phyloP scores from a whole-genome alignment of 2,113 vertebrate species.

The Fulmarus glacialis region DNA sequence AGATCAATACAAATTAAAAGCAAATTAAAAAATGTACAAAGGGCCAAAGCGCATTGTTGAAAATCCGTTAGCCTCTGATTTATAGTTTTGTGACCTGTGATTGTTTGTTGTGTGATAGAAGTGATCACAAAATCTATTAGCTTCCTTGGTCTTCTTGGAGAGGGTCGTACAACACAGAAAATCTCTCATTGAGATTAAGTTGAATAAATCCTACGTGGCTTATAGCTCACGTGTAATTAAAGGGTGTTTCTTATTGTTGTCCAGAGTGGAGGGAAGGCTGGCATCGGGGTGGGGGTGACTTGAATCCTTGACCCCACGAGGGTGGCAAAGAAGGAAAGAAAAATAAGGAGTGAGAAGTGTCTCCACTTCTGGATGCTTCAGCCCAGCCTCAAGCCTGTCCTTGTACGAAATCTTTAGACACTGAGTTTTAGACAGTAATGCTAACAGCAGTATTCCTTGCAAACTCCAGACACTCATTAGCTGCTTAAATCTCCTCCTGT shows the following conservation, averaged over 20 bases:
- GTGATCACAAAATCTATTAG: constrained; percentile 14
- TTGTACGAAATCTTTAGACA: neutral
- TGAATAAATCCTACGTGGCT: neutral
- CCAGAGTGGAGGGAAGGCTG: neutral
- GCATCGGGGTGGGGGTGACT: too few relatives aligned
- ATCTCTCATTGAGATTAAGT: neutral
- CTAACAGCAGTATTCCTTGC: neutral
- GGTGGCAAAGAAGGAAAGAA: neutral
- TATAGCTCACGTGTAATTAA: neutral
- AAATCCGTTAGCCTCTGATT: constrained; percentile 70
- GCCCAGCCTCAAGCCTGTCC: neutral
- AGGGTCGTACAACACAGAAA: neutral
- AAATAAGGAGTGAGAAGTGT: neutral
- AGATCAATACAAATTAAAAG: constrained; percentile 90
- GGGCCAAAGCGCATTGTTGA: constrained; percentile 50
- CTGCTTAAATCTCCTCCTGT: neutral
- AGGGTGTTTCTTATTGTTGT: neutral
- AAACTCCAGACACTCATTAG: neutral
- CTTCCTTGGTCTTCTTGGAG: neutral
- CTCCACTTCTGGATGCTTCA: neutral
- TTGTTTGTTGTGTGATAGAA: constrained; percentile 53
- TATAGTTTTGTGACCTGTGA: constrained; percentile 10
- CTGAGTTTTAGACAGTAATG: neutral
- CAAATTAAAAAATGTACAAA: constrained; percentile 79
- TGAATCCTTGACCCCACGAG: too few relatives aligned